Percentiles rank a stretch among this genome's conserved stretches.
phyloP scores from a whole-genome alignment of 53 echinoderm and acorn worm species.

The Temnopleurus reevesii region DNA sequence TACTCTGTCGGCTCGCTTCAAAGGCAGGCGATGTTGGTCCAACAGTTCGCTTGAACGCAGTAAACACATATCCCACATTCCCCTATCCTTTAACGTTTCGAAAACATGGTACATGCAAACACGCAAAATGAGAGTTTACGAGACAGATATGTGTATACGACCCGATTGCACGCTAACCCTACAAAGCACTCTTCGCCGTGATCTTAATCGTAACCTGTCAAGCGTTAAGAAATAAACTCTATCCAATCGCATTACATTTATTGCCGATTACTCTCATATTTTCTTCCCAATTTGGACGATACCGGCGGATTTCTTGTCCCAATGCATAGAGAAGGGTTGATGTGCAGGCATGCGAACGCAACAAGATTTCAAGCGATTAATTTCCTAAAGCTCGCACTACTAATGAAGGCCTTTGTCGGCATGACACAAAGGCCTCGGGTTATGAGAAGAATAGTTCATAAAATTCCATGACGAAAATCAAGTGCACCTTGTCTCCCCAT shows the following conservation, averaged over 20 bases:
- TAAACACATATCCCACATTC: conserved; percentile 12
- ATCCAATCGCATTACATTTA: conserved; percentile 37
- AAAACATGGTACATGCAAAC: conserved; percentile 14
- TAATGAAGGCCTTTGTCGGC: conserved; percentile 56
- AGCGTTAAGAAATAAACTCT: conserved; percentile 16
- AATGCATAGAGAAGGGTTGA: neutral
- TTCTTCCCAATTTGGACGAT: conserved; percentile 20
- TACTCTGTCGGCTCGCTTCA: conserved; percentile 31
- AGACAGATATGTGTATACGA: conserved; percentile 16
- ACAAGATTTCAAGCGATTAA: conserved; percentile 56
- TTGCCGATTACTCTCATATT: conserved; percentile 53
- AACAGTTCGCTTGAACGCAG: conserved; percentile 29
- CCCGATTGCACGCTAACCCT: neutral
- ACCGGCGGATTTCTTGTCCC: neutral
- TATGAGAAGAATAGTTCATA: conserved; percentile 27
- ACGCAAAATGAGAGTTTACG: neutral
- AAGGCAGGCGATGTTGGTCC: conserved; percentile 18
- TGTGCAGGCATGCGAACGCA: conserved; percentile 28
- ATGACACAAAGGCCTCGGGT: conserved; percentile 24
- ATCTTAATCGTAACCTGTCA: conserved; percentile 7
- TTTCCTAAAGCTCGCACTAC: conserved; percentile 32
- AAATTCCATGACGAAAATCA: neutral
- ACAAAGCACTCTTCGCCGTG: neutral
- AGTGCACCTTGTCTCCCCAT: neutral
- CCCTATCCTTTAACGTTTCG: conserved; percentile 28